Evolutionary conservation across 2,888 invertebrate species (phyloP).

Genomic region (Drosophila quinaria): DNA sequence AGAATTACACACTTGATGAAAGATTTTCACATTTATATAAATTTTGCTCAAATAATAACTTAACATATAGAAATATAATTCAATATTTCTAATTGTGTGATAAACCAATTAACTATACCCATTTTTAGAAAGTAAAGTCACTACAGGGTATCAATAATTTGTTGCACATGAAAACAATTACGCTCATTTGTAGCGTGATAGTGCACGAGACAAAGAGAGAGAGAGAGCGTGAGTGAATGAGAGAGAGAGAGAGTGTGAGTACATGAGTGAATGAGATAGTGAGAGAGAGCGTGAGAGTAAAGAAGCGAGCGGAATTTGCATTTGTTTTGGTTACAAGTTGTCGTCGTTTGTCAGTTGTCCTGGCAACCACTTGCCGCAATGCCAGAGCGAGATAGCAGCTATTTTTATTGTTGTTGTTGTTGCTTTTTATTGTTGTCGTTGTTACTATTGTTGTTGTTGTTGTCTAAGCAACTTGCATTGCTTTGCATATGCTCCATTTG

Average conservation of each 20-base stretch:
- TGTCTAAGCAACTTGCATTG: conserved; percentile 68
- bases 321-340: conserved; percentile 76
- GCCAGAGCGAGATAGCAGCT: conserved; percentile 36
- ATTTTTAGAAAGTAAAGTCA: neutral
- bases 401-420: conserved; percentile 20
- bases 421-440: conserved; percentile 29
- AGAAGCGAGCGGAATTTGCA: conserved; percentile 57
- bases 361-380: conserved; percentile 55
- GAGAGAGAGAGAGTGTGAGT: neutral
- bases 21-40: no score
- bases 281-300: neutral
- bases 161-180: conserved; percentile 71
- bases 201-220: conserved; percentile 9
- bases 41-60: neutral
- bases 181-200: conserved; percentile 66
- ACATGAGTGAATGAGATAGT: no score
- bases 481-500: conserved; percentile 43
- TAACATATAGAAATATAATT: neutral
- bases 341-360: conserved; percentile 70
- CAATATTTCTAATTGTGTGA: neutral
- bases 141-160: conserved; percentile 57
- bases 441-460: conserved; percentile 31
- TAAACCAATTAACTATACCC: neutral
- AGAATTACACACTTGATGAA: no score
- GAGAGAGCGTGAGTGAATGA: conserved; percentile 12